These are phyloP conservation scores for Dermolepida albohirtum DNA, from an alignment of 2,888 invertebrate genomes.

Conservation along the genomic window DNA sequence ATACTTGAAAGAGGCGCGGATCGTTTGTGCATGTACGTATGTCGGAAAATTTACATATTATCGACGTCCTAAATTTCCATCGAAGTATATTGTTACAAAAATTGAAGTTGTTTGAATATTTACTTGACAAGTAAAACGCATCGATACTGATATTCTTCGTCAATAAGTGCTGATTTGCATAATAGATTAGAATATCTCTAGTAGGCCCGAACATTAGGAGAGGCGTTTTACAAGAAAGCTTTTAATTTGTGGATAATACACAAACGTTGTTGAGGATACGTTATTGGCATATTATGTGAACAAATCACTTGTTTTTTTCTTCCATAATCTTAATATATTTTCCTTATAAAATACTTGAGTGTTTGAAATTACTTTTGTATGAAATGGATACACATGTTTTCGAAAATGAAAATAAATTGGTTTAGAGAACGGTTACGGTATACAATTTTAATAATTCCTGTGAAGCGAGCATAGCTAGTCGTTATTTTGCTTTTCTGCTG, in stretches of 20 bases:
- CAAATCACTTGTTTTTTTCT: conserved; percentile 27
- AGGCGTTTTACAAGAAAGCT: conserved; percentile 31
- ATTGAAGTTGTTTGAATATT: conserved; percentile 37
- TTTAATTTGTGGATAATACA: conserved; percentile 28
- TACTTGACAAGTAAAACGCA: conserved; percentile 31
- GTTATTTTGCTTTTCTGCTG: too few species aligned
- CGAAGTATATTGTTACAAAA: conserved; percentile 38
- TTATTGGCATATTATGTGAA: conserved; percentile 33
- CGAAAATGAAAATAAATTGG: too few species aligned
- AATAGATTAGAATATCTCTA: conserved; percentile 35
- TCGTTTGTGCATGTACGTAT: conserved; percentile 5
- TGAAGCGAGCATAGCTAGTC: too few species aligned
- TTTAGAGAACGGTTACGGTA: too few species aligned
- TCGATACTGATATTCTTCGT: conserved; percentile 32
- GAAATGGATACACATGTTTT: too few species aligned
- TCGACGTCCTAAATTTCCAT: conserved; percentile 30
- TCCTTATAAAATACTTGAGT: conserved; percentile 2
- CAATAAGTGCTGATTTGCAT: conserved; percentile 38
- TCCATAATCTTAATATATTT: conserved; percentile 16
- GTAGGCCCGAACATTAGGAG: conserved; percentile 8
- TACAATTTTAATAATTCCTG: too few species aligned
- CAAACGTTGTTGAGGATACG: conserved; percentile 7
- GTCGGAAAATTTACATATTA: conserved; percentile 30
- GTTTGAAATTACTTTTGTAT: too few species aligned
- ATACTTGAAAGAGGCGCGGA: conserved; percentile 18